A percentile compares a stretch with the other conserved stretches of the same genome.
Evolutionary conservation across 2,113 vertebrate genomes (phyloP).

Genomic region (Upupa epops): DNA sequence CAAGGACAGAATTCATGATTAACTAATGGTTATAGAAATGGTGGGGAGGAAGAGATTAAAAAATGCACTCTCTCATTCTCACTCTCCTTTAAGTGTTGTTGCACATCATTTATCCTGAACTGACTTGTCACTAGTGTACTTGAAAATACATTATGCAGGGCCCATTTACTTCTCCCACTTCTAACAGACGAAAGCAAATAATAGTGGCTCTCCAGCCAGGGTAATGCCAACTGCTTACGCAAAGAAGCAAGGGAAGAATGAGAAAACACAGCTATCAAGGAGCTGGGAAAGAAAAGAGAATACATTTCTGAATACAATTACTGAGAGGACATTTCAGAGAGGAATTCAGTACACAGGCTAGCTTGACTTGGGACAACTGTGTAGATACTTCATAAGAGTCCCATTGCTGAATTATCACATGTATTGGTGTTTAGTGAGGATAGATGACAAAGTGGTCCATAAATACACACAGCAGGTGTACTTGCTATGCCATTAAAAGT

Average conservation of each 20-base stretch:
- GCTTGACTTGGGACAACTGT: background rate
- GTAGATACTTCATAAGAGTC: background rate
- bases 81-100: slow-evolving; percentile 9
- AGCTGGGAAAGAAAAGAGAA: background rate
- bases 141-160: slow-evolving; percentile 49
- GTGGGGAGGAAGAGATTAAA: background rate
- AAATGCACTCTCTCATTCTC: background rate
- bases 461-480: background rate
- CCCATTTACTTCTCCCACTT: slow-evolving; percentile 15
- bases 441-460: background rate
- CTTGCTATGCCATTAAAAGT: background rate
- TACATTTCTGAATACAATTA: slow-evolving; percentile 1
- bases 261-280: background rate
- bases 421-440: background rate
- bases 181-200: slow-evolving; percentile 23
- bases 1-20: background rate
- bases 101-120: background rate
- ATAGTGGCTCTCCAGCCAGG: slow-evolving; percentile 1
- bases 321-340: background rate
- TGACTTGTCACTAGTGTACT: slow-evolving; percentile 12
- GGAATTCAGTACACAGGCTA: background rate
- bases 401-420: background rate
- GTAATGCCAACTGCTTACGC: background rate
- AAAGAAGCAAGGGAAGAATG: slow-evolving; percentile 7
- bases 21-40: background rate